A percentile compares a stretch with the other conserved stretches of the same genome.
Evolutionary conservation across 2,888 invertebrate genomes (phyloP).

Genomic region (Microplitis deprimator): DNA sequence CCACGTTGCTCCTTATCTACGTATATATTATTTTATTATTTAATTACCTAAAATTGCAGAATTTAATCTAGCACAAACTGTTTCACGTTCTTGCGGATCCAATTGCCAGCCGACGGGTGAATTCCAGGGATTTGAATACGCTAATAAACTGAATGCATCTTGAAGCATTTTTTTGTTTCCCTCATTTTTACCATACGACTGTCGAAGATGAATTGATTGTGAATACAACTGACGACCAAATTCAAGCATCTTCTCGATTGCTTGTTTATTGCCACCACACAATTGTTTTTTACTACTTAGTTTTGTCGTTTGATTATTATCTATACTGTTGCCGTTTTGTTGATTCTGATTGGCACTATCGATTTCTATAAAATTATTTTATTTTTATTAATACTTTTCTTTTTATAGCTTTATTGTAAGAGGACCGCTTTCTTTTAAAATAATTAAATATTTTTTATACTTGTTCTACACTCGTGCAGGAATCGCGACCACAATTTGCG

Average conservation of each 20-base stretch:
- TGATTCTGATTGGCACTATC: slow-evolving; percentile 67
- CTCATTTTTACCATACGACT: slow-evolving; percentile 86
- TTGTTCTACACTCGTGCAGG: too few relatives aligned
- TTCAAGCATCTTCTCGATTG: slow-evolving; percentile 93
- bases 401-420: too few relatives aligned
- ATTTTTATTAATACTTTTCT: too few relatives aligned
- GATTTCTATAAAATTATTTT: slow-evolving; percentile 69
- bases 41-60: slow-evolving; percentile 94
- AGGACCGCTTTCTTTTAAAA: too few relatives aligned
- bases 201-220: slow-evolving; percentile 88
- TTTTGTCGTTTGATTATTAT: slow-evolving; percentile 57
- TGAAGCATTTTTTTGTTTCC: slow-evolving; percentile 92
- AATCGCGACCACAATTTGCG: too few relatives aligned
- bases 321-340: slow-evolving; percentile 56
- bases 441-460: too few relatives aligned
- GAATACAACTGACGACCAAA: slow-evolving; percentile 95
- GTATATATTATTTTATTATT: not conserved
- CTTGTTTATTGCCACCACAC: slow-evolving; percentile 82
- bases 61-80: slow-evolving; percentile 95
- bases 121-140: slow-evolving; percentile 97
- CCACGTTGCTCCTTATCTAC: not conserved
- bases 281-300: slow-evolving; percentile 71
- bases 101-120: slow-evolving; percentile 97
- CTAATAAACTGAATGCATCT: slow-evolving; percentile 98
- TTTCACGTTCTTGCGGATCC: slow-evolving; percentile 94